These are phyloP conservation scores for Dolichopus griseipennis DNA, from an alignment of 2,888 invertebrate genomes.

Conservation along the genomic window DNA sequence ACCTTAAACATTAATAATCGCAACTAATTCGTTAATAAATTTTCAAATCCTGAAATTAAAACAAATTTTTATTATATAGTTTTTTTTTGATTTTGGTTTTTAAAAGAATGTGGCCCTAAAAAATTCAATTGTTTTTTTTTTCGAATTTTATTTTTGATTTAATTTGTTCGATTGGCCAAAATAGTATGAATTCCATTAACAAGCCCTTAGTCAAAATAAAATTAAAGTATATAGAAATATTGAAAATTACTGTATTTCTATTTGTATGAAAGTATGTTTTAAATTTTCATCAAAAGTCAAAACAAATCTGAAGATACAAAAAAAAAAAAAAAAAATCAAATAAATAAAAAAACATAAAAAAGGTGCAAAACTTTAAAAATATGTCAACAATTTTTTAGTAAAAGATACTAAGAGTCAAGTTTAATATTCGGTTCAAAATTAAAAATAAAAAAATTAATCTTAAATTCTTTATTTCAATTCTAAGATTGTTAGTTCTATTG, in stretches of 20 bases:
- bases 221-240: background rate
- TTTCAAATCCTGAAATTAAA: background rate
- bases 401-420: background rate
- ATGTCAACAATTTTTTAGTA: slow-evolving; percentile 3
- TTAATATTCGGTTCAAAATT: background rate
- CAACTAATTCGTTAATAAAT: slow-evolving; percentile 1
- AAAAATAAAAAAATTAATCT: no score
- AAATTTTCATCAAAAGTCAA: no score
- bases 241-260: background rate
- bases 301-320: background rate
- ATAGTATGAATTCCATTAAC: background rate
- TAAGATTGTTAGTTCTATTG: no score
- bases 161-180: background rate
- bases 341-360: background rate
- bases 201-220: background rate
- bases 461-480: no score
- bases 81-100: no score
- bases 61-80: no score
- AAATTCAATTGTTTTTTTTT: background rate
- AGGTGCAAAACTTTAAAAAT: slow-evolving; percentile 3
- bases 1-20: background rate
- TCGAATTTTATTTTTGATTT: background rate
- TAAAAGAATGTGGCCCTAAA: background rate
- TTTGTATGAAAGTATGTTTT: background rate
- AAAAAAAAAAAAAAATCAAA: no score